These are phyloP conservation scores for Octonoba sinensis DNA, from an alignment of 2,888 invertebrate species.

Conservation along the genomic window DNA sequence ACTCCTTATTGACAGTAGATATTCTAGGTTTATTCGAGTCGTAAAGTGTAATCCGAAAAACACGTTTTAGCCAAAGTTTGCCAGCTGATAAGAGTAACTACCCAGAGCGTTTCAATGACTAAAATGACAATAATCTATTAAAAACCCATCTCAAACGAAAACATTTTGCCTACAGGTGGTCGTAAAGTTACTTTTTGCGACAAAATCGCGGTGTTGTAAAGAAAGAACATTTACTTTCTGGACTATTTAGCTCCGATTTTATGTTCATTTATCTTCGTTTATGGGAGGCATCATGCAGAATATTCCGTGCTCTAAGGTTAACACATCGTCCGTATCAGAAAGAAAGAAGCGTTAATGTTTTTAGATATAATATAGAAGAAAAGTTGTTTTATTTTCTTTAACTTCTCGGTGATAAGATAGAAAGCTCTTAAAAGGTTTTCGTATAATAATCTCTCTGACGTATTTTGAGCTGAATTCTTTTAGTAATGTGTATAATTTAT, in stretches of 20 bases:
- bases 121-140: slow-evolving; percentile 12
- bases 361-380: too few relatives aligned
- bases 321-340: slow-evolving; percentile 4
- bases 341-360: too few relatives aligned
- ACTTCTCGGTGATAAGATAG: too few relatives aligned
- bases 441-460: too few relatives aligned
- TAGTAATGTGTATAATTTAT: too few relatives aligned
- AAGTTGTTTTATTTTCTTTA: too few relatives aligned
- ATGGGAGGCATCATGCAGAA: not conserved
- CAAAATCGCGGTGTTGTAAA: slow-evolving; percentile 11
- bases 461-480: too few relatives aligned
- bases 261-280: slow-evolving; percentile 22
- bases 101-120: slow-evolving; percentile 4
- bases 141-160: slow-evolving; percentile 21
- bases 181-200: slow-evolving; percentile 26
- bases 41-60: slow-evolving; percentile 16
- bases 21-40: slow-evolving; percentile 8
- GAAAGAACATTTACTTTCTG: slow-evolving; percentile 17
- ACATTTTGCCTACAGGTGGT: slow-evolving; percentile 29
- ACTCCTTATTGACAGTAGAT: too few relatives aligned
- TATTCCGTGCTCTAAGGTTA: slow-evolving; percentile 15
- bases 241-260: slow-evolving; percentile 16
- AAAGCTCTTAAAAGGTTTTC: too few relatives aligned
- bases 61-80: slow-evolving; percentile 11
- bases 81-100: slow-evolving; percentile 37